Conservation (phyloP, 2,888 invertebrate genomes). For the Strigamia maritima region DNA sequence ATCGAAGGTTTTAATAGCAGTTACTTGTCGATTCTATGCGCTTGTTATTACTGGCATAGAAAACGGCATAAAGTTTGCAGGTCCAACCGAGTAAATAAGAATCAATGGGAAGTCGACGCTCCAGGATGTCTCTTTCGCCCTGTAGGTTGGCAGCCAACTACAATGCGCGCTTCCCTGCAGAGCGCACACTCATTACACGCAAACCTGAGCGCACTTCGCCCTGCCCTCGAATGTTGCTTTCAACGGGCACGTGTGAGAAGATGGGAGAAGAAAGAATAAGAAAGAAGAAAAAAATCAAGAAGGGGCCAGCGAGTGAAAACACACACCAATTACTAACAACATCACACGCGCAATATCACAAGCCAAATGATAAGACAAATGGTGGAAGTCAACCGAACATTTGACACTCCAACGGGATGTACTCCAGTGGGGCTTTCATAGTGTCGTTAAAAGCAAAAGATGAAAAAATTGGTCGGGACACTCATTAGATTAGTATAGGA, state of each 20-base stretch:
- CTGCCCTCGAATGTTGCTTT: neutral
- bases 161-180: slow-evolving; percentile 12
- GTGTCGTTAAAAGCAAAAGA: neutral
- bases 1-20: neutral
- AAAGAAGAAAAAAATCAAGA: neutral
- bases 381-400: neutral
- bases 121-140: slow-evolving; percentile 15
- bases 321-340: neutral
- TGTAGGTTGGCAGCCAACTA: neutral
- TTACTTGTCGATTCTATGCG: slow-evolving; percentile 16
- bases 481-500: neutral
- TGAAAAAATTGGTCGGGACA: neutral
- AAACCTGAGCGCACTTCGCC: slow-evolving; percentile 15
- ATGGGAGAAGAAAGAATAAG: neutral
- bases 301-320: neutral
- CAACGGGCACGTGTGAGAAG: neutral
- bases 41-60: slow-evolving; percentile 2
- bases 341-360: slow-evolving; percentile 13
- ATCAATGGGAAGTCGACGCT: neutral
- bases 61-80: neutral
- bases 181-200: slow-evolving; percentile 12
- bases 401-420: neutral
- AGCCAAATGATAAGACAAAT: slow-evolving; percentile 17
- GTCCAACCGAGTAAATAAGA: slow-evolving; percentile 6
- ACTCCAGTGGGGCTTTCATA: neutral